Evolutionary conservation across 1,140 invertebrate genomes (phyloP).

Genomic region (Lasioglossum albipes): DNA sequence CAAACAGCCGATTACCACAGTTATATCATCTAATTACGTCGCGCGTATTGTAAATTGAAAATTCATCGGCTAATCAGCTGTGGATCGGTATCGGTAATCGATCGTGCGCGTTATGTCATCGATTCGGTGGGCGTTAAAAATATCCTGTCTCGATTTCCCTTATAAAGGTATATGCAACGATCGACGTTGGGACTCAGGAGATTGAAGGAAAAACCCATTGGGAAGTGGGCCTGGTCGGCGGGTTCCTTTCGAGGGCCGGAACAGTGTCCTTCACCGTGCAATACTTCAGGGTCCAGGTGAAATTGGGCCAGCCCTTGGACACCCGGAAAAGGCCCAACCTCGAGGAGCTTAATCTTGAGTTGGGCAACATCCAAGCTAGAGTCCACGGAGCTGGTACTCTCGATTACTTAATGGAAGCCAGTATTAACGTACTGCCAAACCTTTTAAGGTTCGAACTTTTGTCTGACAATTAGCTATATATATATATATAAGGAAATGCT

Average conservation of each 20-base stretch:
- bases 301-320: conserved; percentile 87
- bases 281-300: conserved; percentile 85
- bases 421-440: conserved; percentile 90
- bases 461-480: no score
- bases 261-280: conserved; percentile 87
- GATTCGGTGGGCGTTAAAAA: conserved; percentile 25
- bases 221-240: conserved; percentile 85
- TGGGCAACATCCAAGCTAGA: conserved; percentile 90
- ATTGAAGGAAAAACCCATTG: conserved; percentile 88
- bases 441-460: conserved; percentile 81
- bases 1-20: not conserved
- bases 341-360: conserved; percentile 87
- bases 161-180: conserved; percentile 79
- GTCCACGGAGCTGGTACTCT: conserved; percentile 88
- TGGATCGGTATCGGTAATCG: not conserved
- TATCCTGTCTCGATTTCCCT: conserved; percentile 9
- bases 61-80: not conserved
- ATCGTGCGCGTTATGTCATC: conserved; percentile 17
- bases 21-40: conserved; percentile 29
- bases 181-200: conserved; percentile 89
- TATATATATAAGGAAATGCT: no score
- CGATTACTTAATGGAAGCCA: conserved; percentile 89
- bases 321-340: conserved; percentile 86
- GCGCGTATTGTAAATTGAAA: not conserved
- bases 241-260: conserved; percentile 85